These are phyloP conservation scores for Seriola quinqueradiata DNA, from an alignment of 2,113 vertebrate species.

Conservation along the genomic window DNA sequence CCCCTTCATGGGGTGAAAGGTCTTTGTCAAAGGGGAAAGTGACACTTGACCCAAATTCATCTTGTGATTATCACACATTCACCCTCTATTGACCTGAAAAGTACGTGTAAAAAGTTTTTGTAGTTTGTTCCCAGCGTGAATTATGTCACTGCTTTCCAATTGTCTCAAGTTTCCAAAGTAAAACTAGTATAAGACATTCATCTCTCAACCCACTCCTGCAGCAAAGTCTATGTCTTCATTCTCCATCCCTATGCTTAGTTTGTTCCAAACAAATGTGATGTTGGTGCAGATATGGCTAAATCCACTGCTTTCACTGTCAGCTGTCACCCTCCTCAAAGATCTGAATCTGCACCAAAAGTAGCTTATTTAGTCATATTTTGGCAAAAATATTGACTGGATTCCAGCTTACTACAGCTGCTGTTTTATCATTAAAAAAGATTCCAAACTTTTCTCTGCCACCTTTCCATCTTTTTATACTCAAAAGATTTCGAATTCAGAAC, in stretches of 20 bases:
- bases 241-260: neutral
- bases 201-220: neutral
- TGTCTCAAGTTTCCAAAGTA: neutral
- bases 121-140: neutral
- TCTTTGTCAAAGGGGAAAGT: slow-evolving; percentile 54
- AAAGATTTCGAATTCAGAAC: neutral
- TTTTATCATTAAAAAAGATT: neutral
- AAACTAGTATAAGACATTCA: neutral
- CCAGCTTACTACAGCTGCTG: neutral
- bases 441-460: neutral
- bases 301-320: neutral
- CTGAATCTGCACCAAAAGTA: neutral
- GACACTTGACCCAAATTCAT: slow-evolving; percentile 34
- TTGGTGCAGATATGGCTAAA: neutral
- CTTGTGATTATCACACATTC: slow-evolving; percentile 23
- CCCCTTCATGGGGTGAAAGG: slow-evolving; percentile 41
- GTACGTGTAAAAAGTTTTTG: neutral
- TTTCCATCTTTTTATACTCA: neutral
- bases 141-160: neutral
- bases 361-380: neutral
- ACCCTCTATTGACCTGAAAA: neutral
- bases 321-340: neutral
- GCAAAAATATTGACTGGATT: neutral
- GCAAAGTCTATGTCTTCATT: neutral
- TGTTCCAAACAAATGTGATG: neutral